phyloP scores from a whole-genome alignment of 2,888 invertebrate genomes.

The Gandaritis pyraliata region DNA sequence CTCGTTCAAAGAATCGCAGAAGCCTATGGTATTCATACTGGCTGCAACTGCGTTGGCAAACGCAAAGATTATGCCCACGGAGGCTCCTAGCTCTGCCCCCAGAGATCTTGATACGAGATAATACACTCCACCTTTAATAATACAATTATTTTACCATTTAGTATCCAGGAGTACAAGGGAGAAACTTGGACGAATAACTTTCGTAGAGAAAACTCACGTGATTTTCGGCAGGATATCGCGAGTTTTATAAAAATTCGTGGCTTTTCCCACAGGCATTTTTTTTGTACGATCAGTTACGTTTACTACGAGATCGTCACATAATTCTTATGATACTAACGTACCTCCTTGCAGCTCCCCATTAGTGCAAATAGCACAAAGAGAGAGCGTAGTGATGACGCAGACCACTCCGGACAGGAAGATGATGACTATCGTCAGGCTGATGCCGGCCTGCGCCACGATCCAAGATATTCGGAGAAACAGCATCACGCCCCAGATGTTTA shows the following conservation, averaged over 20 bases:
- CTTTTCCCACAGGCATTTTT: too few relatives aligned
- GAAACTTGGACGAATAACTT: too few relatives aligned
- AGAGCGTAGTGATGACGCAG: constrained; percentile 93
- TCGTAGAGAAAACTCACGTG: too few relatives aligned
- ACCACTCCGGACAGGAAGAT: constrained; percentile 68
- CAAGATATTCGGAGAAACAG: constrained; percentile 97
- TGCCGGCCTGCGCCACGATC: constrained; percentile 97
- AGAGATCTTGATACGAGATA: constrained; percentile 97
- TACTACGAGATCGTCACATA: too few relatives aligned
- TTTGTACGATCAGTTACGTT: too few relatives aligned
- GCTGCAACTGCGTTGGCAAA: constrained; percentile 98
- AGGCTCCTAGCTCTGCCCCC: constrained; percentile 98
- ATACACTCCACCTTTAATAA: constrained; percentile 92
- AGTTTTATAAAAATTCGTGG: too few relatives aligned
- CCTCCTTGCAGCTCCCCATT: constrained; percentile 99
- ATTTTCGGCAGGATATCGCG: too few relatives aligned
- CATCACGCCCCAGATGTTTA: constrained; percentile 99
- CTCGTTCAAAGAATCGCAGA: constrained; percentile 95
- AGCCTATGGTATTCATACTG: constrained; percentile 98
- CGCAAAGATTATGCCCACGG: constrained; percentile 97
- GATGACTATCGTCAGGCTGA: constrained; percentile 88
- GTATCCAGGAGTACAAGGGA: too few relatives aligned
- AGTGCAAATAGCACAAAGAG: constrained; percentile 95
- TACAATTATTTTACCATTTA: too few relatives aligned
- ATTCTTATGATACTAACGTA: constrained; percentile 58